A percentile compares a stretch with the other conserved stretches of the same genome.
Evolutionary conservation across 2,113 vertebrate species (phyloP).

Genomic region (Microcebus ravelobensis): DNA sequence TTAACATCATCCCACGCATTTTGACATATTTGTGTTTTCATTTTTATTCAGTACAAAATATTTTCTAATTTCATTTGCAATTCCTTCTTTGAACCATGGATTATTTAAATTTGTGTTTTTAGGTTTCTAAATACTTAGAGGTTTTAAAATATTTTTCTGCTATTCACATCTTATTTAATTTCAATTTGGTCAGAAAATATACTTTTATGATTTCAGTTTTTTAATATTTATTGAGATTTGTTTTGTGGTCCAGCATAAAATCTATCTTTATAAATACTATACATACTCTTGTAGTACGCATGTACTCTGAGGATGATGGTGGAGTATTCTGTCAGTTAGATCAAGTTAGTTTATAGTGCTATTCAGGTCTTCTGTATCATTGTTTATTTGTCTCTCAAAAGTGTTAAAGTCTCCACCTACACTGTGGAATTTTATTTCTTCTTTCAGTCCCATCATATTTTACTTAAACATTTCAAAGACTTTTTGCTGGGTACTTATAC

Average conservation of each 20-base stretch:
- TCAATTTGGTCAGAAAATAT: not conserved
- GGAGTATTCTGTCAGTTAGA: not conserved
- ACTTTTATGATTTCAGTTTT: not conserved
- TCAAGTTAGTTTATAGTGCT: not conserved
- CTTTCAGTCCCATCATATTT: not conserved
- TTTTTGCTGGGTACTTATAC: not conserved
- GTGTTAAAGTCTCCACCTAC: not conserved
- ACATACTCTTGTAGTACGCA: not conserved
- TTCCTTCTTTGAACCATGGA: not conserved
- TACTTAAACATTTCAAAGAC: not conserved
- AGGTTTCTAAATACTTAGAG: not conserved
- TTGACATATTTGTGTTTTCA: not conserved
- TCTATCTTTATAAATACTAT: not conserved
- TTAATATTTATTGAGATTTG: not conserved
- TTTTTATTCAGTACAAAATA: not conserved
- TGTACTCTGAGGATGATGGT: not conserved
- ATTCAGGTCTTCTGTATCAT: not conserved
- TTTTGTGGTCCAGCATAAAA: not conserved
- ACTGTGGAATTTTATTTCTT: not conserved
- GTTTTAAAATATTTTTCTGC: not conserved
- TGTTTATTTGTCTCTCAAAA: not conserved
- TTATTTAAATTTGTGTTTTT: conserved; percentile 2
- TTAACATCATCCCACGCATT: not conserved
- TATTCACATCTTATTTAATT: not conserved
- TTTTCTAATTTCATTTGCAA: not conserved